Evolutionary conservation across 64 coral and sea anemone genomes (phyloP).

Genomic region (Actinia equina): DNA sequence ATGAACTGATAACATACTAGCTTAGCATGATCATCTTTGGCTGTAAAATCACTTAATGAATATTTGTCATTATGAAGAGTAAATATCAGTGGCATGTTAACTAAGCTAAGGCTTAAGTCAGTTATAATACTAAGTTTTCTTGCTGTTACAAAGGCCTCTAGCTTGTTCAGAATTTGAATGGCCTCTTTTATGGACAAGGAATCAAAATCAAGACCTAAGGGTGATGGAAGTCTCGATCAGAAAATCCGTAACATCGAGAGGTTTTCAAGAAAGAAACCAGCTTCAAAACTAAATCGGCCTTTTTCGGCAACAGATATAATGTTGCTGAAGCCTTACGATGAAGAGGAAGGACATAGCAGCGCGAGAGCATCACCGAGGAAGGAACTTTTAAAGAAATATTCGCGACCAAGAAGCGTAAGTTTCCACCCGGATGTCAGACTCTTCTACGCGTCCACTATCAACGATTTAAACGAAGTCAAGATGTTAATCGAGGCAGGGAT

Average conservation of each 20-base stretch:
- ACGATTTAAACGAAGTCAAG: constrained; percentile 74
- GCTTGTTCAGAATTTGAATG: not conserved
- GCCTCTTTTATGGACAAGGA: not conserved
- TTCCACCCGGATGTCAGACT: constrained; percentile 84
- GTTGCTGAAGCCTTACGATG: constrained; percentile 4
- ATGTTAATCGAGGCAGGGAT: constrained; percentile 72
- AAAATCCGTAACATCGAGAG: not conserved
- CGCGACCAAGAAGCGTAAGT: constrained; percentile 79
- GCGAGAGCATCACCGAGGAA: not conserved
- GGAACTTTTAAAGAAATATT: constrained; percentile 44
- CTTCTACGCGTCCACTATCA: constrained; percentile 78
- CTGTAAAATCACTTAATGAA: not conserved
- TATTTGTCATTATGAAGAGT: not conserved
- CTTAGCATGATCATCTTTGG: not conserved
- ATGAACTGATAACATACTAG: not conserved
- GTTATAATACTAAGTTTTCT: no score
- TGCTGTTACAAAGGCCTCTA: no score
- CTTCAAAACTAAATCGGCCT: not conserved
- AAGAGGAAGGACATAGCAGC: not conserved
- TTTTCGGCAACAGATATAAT: constrained; percentile 11
- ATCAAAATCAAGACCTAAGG: not conserved
- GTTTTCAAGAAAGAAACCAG: not conserved
- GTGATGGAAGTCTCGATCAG: not conserved
- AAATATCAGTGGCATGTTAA: not conserved
- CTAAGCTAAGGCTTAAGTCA: not conserved